phyloP scores from a whole-genome alignment of 2,888 invertebrate genomes.

The Falcaria lacertinaria region DNA sequence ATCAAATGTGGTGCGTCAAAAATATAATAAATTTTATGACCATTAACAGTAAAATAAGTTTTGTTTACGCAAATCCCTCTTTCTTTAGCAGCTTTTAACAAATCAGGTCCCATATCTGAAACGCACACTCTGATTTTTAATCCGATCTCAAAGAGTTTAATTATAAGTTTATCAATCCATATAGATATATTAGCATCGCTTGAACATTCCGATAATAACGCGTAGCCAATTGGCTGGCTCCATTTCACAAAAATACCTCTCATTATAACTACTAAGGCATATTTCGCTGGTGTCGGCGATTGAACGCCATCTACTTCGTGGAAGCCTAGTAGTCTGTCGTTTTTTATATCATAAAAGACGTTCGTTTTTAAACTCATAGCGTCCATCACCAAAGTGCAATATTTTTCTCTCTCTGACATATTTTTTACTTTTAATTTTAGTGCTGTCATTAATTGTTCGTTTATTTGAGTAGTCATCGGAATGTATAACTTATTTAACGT shows the following conservation, averaged over 20 bases:
- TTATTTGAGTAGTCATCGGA: conserved; percentile 15
- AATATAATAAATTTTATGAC: conserved; percentile 30
- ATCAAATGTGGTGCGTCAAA: conserved; percentile 30
- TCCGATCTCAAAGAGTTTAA: conserved; percentile 20
- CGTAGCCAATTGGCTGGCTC: conserved; percentile 21
- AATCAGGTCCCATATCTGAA: conserved; percentile 17
- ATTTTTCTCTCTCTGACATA: conserved; percentile 21
- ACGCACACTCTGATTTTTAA: conserved; percentile 20
- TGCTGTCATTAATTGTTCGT: conserved; percentile 12
- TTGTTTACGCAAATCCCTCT: conserved; percentile 16
- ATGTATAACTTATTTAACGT: conserved; percentile 11
- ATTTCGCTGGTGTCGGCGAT: conserved; percentile 16
- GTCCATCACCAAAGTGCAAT: conserved; percentile 16
- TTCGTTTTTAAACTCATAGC: conserved; percentile 18
- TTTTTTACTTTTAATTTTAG: conserved; percentile 19
- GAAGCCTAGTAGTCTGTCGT: conserved; percentile 26
- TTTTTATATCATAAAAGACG: conserved; percentile 19
- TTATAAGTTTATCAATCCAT: conserved; percentile 27
- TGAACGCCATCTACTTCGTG: conserved; percentile 23
- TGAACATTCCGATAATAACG: conserved; percentile 16
- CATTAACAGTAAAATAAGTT: conserved; percentile 24
- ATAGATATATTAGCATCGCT: conserved; percentile 9
- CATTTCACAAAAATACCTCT: conserved; percentile 23
- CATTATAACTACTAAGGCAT: conserved; percentile 22
- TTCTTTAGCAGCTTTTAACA: conserved; percentile 15